Conservation (phyloP, 2,888 invertebrate genomes). For the Lottia scabra region DNA sequence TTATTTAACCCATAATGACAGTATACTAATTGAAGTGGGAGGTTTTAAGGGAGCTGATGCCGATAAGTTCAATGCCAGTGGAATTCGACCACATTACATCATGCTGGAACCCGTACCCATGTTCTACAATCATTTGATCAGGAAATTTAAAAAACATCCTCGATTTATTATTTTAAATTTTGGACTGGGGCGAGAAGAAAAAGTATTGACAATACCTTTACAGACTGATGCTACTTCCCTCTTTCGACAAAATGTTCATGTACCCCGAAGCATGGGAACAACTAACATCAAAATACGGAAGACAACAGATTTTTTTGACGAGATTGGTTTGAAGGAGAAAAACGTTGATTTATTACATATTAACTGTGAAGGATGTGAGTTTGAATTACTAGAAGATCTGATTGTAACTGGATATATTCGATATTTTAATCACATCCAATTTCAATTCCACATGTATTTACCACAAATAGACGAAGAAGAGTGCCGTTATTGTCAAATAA, state of each 20-base stretch:
- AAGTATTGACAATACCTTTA: not conserved
- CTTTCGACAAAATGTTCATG: not conserved
- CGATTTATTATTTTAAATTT: slow-evolving; percentile 16
- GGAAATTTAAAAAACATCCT: not conserved
- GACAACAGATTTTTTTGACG: slow-evolving; percentile 8
- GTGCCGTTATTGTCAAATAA: slow-evolving; percentile 17
- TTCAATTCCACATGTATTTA: slow-evolving; percentile 20
- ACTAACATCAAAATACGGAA: slow-evolving; percentile 3
- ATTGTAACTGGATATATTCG: not conserved
- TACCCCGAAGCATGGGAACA: not conserved
- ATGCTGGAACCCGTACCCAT: slow-evolving; percentile 18
- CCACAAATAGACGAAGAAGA: slow-evolving; percentile 15
- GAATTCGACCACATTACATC: slow-evolving; percentile 9
- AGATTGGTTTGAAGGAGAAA: slow-evolving; percentile 1
- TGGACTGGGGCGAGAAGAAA: slow-evolving; percentile 13
- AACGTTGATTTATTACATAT: slow-evolving; percentile 14
- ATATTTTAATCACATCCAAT: slow-evolving; percentile 13
- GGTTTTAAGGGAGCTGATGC: slow-evolving; percentile 21
- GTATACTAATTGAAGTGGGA: slow-evolving; percentile 14
- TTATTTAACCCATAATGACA: not conserved
- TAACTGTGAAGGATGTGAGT: slow-evolving; percentile 23
- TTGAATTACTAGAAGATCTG: slow-evolving; percentile 14
- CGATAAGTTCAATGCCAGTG: not conserved
- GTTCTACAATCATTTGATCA: slow-evolving; percentile 3
- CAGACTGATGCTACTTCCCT: slow-evolving; percentile 14